These are phyloP conservation scores for Pocillopora grandis DNA, from an alignment of 92 coral and sea anemone genomes.

Conservation along the genomic window DNA sequence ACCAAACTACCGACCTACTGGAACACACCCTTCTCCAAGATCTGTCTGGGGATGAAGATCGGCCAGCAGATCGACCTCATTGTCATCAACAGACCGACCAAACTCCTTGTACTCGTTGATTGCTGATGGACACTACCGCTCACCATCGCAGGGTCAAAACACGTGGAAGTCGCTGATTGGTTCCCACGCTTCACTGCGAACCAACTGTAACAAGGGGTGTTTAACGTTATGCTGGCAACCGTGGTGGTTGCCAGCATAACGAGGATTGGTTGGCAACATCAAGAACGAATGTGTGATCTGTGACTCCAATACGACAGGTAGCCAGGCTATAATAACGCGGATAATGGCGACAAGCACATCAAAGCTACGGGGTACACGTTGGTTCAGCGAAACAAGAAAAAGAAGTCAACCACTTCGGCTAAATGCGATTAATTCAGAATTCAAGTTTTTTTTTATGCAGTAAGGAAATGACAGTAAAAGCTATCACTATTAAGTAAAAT, in stretches of 20 bases:
- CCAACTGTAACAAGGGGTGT: constrained; percentile 4
- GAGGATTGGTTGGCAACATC: constrained; percentile 33
- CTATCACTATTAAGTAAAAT: too few species aligned
- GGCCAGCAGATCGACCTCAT: constrained; percentile 13
- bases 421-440: too few species aligned
- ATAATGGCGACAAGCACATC: constrained; percentile 22
- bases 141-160: constrained; percentile 18
- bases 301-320: constrained; percentile 7
- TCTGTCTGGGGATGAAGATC: constrained; percentile 34
- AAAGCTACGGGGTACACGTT: neutral
- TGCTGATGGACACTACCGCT: constrained; percentile 22
- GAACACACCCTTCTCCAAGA: neutral
- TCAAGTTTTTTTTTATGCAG: too few species aligned
- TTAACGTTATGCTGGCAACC: neutral
- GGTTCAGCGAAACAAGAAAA: neutral
- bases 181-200: constrained; percentile 9
- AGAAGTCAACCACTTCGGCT: neutral
- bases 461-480: too few species aligned
- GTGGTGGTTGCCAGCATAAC: neutral
- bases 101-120: constrained; percentile 29
- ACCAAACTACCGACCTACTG: neutral
- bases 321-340: neutral
- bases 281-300: constrained; percentile 1
- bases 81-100: neutral
- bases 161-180: constrained; percentile 41